Conservation (phyloP, 2,113 vertebrate genomes). For the Tupaia tana region DNA sequence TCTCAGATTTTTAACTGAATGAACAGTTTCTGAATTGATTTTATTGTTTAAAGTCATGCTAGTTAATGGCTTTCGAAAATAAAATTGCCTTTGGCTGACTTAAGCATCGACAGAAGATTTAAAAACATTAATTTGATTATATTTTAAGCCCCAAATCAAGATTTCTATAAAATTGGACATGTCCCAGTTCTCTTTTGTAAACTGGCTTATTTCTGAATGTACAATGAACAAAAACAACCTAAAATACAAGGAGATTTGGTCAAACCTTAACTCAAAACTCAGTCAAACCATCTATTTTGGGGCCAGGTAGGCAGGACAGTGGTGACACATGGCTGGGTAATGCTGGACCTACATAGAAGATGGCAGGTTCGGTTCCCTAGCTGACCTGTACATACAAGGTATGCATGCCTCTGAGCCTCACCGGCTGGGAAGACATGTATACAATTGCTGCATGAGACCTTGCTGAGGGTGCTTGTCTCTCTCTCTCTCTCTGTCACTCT, state of each 20-base stretch:
- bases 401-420: no score
- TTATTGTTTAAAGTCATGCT: conserved; percentile 65
- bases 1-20: conserved; percentile 68
- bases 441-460: no score
- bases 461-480: no score
- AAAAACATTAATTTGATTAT: conserved; percentile 63
- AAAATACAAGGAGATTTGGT: neutral
- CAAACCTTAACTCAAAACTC: neutral
- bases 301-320: no score
- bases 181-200: conserved; percentile 8
- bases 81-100: conserved; percentile 58
- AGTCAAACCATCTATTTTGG: neutral
- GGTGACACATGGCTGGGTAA: no score
- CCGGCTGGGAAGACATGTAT: no score
- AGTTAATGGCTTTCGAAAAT: conserved; percentile 66
- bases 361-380: no score
- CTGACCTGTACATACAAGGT: no score
- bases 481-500: no score
- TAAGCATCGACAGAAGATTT: conserved; percentile 63
- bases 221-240: neutral
- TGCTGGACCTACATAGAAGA: no score
- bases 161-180: conserved; percentile 34
- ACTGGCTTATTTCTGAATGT: conserved; percentile 33
- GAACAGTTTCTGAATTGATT: conserved; percentile 69
- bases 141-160: conserved; percentile 58